A percentile compares a stretch with the other conserved stretches of the same genome.
Evolutionary conservation across 2,888 invertebrate species (phyloP).

Genomic region (Parnassius smintheus): DNA sequence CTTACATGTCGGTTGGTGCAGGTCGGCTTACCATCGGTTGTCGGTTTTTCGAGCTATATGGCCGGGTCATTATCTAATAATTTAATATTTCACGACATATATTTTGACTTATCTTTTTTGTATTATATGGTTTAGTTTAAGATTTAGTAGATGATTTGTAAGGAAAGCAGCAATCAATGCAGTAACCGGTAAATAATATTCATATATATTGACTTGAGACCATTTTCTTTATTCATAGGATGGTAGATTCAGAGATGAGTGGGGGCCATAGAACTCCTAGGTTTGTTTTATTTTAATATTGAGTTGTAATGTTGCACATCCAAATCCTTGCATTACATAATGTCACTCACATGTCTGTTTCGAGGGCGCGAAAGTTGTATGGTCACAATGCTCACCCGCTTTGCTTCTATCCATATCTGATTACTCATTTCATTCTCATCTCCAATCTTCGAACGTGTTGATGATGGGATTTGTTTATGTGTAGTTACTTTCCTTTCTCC

Average conservation of each 20-base stretch:
- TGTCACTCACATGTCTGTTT: slow-evolving; percentile 32
- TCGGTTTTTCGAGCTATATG: too few relatives aligned
- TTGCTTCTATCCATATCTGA: slow-evolving; percentile 51
- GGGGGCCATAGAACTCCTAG: slow-evolving; percentile 86
- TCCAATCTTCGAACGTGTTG: slow-evolving; percentile 25
- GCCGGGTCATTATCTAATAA: too few relatives aligned
- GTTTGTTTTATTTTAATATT: slow-evolving; percentile 81
- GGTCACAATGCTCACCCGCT: slow-evolving; percentile 51
- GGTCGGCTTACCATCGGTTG: too few relatives aligned
- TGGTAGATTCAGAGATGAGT: slow-evolving; percentile 85
- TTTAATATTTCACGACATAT: too few relatives aligned
- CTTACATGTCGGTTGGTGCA: too few relatives aligned
- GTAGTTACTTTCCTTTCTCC: slow-evolving; percentile 25
- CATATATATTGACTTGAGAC: slow-evolving; percentile 20
- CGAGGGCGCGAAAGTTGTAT: slow-evolving; percentile 29
- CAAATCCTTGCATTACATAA: slow-evolving; percentile 37
- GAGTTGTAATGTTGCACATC: slow-evolving; percentile 72
- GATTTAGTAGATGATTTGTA: too few relatives aligned
- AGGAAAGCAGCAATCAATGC: neutral
- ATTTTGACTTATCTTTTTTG: too few relatives aligned
- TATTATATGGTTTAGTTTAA: too few relatives aligned
- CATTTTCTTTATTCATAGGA: slow-evolving; percentile 78
- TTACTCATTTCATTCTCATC: slow-evolving; percentile 38
- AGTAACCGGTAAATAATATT: neutral
- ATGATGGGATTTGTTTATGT: slow-evolving; percentile 27